Evolutionary conservation across 2,113 vertebrate species (phyloP), one percentile per base, ranked within the genome.

Genomic region (Phaethornis superciliosus): DNA sequence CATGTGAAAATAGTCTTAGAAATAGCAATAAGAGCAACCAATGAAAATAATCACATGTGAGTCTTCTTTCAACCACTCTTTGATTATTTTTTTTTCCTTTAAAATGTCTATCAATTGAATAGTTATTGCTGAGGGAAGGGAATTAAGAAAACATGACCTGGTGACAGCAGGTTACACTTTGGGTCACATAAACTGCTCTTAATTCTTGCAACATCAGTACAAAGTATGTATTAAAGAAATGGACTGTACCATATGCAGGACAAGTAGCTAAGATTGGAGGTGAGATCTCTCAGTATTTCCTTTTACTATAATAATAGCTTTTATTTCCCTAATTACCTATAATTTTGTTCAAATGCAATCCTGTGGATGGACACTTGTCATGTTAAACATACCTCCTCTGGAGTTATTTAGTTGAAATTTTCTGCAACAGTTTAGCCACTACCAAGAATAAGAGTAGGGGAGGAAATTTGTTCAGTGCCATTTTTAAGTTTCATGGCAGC

Each of bases 141-240:
- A 67, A 88, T 35, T 55, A 87, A 62, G 49, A 80, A 90, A 95
- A 80, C 33, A 33, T 3, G 3, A 27, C 33, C 46, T 76, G n/a
- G 27, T 94, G 71, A 91, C 54, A 82, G 49, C 74, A 85, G 70
- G 75, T 79, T 91, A 76, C 78, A 37, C 30, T 93, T 89, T 70
- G 26, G 51, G 77, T 94, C 88, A 27, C 32, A 37, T 32, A 65
- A 85, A 85, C 12, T 74, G 54, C 22, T 89, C 67, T 81, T 79
- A 85, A 68, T 94, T 49, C 35, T 92, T 85, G 17, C 81, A 87
- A 55, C 42, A 76, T 35, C 62, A 58, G 11, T 30, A 71, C 85
- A 74, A 94, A 85, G 12, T 51, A 19, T 27, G 9, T 18, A 37
- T 82, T 87, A 79, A 94, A 95, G 89, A 93, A 82, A 87, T 63